phyloP scores from a whole-genome alignment of 35 echinoderm and acorn worm genomes.

The Heliocidaris erythrogramma region DNA sequence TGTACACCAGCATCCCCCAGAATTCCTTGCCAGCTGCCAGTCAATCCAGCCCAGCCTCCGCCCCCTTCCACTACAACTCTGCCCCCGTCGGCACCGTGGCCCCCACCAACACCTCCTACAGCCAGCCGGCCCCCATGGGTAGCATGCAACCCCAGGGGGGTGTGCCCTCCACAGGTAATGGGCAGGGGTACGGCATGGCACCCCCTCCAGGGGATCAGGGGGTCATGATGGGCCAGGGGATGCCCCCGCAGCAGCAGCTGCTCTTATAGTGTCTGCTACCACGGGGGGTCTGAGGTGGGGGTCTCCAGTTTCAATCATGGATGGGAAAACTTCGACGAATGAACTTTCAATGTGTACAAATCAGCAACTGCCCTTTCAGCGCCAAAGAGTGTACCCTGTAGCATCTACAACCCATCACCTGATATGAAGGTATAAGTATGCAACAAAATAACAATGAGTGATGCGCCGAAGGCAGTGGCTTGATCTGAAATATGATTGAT shows the following conservation, averaged over 20 bases:
- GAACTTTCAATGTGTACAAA: background rate
- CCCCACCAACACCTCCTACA: slow-evolving; percentile 37
- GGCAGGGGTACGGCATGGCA: slow-evolving; percentile 42
- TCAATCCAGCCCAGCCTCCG: slow-evolving; percentile 41
- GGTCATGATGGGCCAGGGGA: slow-evolving; percentile 24
- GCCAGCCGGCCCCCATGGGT: slow-evolving; percentile 31
- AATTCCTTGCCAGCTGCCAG: slow-evolving; percentile 40
- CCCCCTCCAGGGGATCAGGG: slow-evolving; percentile 53
- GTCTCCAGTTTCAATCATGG: background rate
- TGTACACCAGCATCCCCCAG: slow-evolving; percentile 28
- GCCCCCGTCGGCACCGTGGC: slow-evolving; percentile 28
- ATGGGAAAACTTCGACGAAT: background rate
- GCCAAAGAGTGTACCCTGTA: background rate
- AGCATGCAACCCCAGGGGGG: slow-evolving; percentile 30
- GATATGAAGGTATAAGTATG: too few relatives aligned
- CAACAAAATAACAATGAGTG: too few relatives aligned
- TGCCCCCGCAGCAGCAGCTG: slow-evolving; percentile 57
- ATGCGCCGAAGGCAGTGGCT: too few relatives aligned
- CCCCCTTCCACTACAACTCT: slow-evolving; percentile 67
- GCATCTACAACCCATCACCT: too few relatives aligned
- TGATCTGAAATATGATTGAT: too few relatives aligned
- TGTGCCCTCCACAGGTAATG: background rate
- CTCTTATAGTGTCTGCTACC: slow-evolving; percentile 55
- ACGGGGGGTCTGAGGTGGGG: background rate
- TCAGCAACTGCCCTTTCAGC: background rate